Percentiles rank a stretch among this genome's conserved stretches.
Conservation (phyloP, 2,888 invertebrate species). For the Caenorhabditis angaria region DNA sequence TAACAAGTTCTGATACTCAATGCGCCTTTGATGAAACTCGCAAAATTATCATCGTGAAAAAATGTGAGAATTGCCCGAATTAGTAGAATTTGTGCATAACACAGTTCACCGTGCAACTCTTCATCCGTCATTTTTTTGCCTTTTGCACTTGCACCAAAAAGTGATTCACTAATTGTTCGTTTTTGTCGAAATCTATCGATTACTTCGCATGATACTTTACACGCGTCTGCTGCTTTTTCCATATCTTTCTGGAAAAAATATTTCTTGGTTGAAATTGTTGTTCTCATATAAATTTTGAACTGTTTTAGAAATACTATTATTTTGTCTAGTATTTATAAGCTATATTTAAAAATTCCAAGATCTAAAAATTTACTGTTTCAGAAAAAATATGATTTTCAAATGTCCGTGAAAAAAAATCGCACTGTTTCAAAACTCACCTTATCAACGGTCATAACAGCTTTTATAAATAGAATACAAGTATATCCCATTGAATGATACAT, state of each 20-base stretch:
- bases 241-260: slow-evolving; percentile 62
- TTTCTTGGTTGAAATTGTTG: too few relatives aligned
- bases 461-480: slow-evolving; percentile 87
- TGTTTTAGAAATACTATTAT: too few relatives aligned
- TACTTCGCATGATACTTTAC: slow-evolving; percentile 55
- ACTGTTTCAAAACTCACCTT: too few relatives aligned
- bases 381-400: too few relatives aligned
- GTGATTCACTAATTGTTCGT: slow-evolving; percentile 55
- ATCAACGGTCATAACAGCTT: slow-evolving; percentile 92
- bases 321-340: too few relatives aligned
- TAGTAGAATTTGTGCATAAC: slow-evolving; percentile 89
- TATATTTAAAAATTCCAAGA: too few relatives aligned
- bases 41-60: slow-evolving; percentile 91
- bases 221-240: slow-evolving; percentile 59
- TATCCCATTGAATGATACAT: slow-evolving; percentile 91
- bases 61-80: slow-evolving; percentile 89
- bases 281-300: too few relatives aligned
- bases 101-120: slow-evolving; percentile 85
- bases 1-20: slow-evolving; percentile 90
- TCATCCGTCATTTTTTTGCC: slow-evolving; percentile 46
- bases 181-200: slow-evolving; percentile 60
- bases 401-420: too few relatives aligned
- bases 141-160: slow-evolving; percentile 53
- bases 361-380: neutral
- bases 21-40: slow-evolving; percentile 90